These are phyloP conservation scores for Ciconia stormi DNA, from an alignment of 2,113 vertebrate species.

Conservation along the genomic window DNA sequence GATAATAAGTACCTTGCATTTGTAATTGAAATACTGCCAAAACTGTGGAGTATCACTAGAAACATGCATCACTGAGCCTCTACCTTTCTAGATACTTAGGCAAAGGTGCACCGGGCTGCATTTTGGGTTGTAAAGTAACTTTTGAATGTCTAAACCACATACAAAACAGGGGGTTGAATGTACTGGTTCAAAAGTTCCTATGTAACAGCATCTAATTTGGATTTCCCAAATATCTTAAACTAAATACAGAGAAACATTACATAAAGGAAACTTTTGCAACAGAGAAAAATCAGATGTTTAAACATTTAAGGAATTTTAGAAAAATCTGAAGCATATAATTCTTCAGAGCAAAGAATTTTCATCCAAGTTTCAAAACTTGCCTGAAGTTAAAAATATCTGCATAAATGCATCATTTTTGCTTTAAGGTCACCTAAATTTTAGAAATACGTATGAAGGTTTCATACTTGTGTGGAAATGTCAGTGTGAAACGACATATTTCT, in stretches of 20 bases:
- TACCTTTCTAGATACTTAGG: not conserved
- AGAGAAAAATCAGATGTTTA: not conserved
- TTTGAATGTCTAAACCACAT: not conserved
- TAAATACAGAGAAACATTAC: not conserved
- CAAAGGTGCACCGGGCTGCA: not conserved
- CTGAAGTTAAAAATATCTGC: not conserved
- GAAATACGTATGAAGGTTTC: not conserved
- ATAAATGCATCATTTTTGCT: not conserved
- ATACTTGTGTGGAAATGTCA: not conserved
- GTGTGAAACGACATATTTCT: fast-evolving
- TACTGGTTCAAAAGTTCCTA: not conserved
- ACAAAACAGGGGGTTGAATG: not conserved
- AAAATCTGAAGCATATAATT: not conserved
- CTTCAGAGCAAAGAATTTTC: not conserved
- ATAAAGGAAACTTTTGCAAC: not conserved
- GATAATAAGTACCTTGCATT: not conserved
- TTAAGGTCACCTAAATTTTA: not conserved
- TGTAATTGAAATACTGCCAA: not conserved
- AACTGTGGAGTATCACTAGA: not conserved
- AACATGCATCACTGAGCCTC: not conserved
- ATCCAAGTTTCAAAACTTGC: not conserved
- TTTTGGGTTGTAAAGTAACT: not conserved
- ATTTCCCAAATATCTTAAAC: not conserved
- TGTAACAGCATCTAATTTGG: not conserved
- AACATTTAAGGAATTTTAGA: not conserved